Conservation (phyloP, 1,140 invertebrate species). For the Cydia fagiglandana region DNA sequence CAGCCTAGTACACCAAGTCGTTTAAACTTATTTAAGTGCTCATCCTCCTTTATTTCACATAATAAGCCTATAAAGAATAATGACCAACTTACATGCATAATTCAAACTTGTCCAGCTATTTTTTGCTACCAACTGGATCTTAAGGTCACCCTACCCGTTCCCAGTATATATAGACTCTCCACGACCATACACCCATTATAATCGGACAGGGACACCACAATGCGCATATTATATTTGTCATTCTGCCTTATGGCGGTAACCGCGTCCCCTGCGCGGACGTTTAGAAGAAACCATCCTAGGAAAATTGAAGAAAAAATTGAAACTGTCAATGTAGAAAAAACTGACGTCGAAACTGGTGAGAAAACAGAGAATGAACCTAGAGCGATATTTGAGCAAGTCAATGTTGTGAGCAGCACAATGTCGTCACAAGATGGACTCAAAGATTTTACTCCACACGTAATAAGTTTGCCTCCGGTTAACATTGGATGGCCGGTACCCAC, state of each 20-base stretch:
- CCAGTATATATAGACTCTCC: not conserved
- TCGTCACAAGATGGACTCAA: not conserved
- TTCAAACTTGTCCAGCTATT: not conserved
- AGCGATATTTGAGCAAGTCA: constrained; percentile 5
- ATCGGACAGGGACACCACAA: not conserved
- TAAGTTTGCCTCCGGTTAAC: not conserved
- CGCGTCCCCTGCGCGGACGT: not conserved
- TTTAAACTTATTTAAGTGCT: no score
- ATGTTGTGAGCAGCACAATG: not conserved
- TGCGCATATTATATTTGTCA: not conserved
- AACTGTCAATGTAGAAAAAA: not conserved
- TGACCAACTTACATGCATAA: not conserved
- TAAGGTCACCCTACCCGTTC: not conserved
- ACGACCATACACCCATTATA: not conserved
- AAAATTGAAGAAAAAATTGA: constrained; percentile 8
- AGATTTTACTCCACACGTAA: not conserved
- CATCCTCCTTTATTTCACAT: not conserved
- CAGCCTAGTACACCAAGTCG: no score
- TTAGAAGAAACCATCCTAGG: not conserved
- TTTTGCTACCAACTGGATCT: not conserved
- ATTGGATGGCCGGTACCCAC: not conserved
- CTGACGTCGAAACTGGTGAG: not conserved
- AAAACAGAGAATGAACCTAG: not conserved
- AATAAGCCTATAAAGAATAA: not conserved
- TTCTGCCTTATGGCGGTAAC: not conserved